A percentile compares a stretch with the other conserved stretches of the same genome.
phyloP scores from a whole-genome alignment of 1,140 invertebrate genomes.

The Copidosoma floridanum region DNA sequence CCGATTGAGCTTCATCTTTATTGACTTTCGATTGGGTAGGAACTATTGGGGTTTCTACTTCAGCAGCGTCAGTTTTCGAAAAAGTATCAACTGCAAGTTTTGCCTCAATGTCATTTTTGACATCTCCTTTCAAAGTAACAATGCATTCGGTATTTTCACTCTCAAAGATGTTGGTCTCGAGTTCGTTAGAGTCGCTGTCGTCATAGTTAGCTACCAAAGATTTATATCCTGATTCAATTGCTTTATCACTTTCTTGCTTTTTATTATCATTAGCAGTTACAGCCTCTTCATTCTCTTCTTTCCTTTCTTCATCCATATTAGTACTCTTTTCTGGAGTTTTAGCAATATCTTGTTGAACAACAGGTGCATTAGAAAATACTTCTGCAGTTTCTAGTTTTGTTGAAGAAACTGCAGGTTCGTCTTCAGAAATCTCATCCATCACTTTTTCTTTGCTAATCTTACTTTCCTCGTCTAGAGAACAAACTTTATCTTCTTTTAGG shows the following conservation, averaged over 20 bases:
- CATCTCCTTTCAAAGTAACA: background rate
- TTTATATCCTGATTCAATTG: constrained; percentile 20
- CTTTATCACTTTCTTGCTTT: constrained; percentile 6
- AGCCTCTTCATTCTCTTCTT: background rate
- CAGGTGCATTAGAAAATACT: too few relatives aligned
- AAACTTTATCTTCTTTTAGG: background rate
- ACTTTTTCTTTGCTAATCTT: background rate
- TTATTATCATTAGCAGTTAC: background rate
- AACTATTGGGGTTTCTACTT: background rate
- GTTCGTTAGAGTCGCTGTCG: constrained; percentile 31
- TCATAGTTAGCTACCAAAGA: constrained; percentile 45
- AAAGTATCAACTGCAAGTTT: too few relatives aligned
- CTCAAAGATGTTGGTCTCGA: background rate
- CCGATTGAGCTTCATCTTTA: background rate
- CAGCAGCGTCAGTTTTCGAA: background rate
- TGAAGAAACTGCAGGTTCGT: background rate
- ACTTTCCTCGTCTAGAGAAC: background rate
- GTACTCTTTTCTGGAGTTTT: background rate
- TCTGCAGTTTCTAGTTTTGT: background rate
- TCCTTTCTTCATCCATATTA: background rate
- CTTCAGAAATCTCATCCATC: constrained; percentile 15
- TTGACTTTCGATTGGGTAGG: background rate
- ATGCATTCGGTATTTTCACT: constrained; percentile 5
- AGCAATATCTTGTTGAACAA: background rate
- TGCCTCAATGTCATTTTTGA: too few relatives aligned